Base-by-base conservation (phyloP, 2,113 vertebrate genomes). In the Cygnus buccinator region DNA sequence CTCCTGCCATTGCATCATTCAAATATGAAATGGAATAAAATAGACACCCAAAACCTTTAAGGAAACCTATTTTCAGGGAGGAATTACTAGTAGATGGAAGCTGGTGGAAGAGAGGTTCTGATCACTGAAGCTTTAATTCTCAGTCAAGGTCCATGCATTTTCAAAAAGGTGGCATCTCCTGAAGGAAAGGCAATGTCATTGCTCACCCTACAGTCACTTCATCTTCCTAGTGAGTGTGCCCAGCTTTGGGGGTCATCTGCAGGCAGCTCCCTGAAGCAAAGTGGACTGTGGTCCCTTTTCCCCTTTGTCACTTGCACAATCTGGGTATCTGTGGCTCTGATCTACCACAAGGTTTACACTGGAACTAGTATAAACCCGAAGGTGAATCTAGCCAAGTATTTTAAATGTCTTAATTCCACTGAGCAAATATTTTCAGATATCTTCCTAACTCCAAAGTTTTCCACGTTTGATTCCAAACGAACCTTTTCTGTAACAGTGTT, bases 1-100 rank as follows among this genome's bases (percentile, higher is more conserved):
- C 94, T 95, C 81, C 94, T 72, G 84, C 84, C 67, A 89, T 96
- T 96, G 91, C 93, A 78, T 87, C 94, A 96, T 67, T 89, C 76
- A 70, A 84, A 65, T 63, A 84, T 55, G 74, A 89, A 66, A 52
- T 89, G 50, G 72, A 39, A 71, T 90, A 89, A 87, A 93, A 48
- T 11, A 95, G 52, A 94, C 93, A 43, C 6, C 20, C 50, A 62
- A 94, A 84, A 93, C 16, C 28, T 95, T 72, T 76, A 89, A 89
- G 87, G 57, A 76, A 90, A 79, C 39, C 11, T 79, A 8, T 91
- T 85, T 95, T 85, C 84, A 68, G 66, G 33, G 29, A 74, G 43
- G n/a, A 79, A 78, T 84, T 92, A 68, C 37, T 87, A 90, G 33
- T 70, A 68, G 57, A 84, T 67, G 44, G 87, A 89, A 90, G 48